Conservation (phyloP, 2,113 vertebrate genomes). For the Heterotilapia buettikoferi region DNA sequence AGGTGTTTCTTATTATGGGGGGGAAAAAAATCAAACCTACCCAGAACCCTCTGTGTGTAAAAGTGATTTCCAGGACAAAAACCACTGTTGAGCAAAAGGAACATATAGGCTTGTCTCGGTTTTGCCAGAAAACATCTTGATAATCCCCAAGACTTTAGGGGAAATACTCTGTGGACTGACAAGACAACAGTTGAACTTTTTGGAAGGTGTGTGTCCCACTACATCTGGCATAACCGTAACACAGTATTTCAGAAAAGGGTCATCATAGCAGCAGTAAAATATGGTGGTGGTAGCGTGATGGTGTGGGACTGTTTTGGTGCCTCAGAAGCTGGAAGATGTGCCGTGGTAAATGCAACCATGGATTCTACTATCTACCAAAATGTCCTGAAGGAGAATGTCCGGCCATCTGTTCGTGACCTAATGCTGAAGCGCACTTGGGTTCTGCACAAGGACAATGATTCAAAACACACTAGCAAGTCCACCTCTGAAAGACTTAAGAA, state of each 20-base stretch:
- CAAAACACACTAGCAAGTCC: too few relatives aligned
- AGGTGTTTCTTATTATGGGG: neutral
- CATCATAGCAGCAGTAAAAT: neutral
- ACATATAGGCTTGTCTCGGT: neutral
- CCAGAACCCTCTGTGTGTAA: neutral
- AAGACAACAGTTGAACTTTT: neutral
- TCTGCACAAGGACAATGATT: too few relatives aligned
- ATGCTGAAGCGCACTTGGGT: too few relatives aligned
- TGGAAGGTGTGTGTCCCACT: neutral
- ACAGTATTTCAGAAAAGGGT: neutral
- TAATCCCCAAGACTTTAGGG: neutral
- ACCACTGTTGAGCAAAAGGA: neutral
- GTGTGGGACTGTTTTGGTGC: too few relatives aligned
- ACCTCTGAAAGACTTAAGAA: too few relatives aligned
- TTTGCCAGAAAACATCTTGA: neutral
- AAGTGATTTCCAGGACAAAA: neutral
- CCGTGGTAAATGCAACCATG: too few relatives aligned
- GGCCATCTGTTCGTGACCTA: too few relatives aligned
- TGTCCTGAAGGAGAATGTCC: too few relatives aligned
- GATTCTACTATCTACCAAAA: too few relatives aligned
- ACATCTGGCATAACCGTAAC: neutral
- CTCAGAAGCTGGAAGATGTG: too few relatives aligned
- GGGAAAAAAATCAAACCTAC: neutral
- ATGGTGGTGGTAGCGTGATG: too few relatives aligned
- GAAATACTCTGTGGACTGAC: neutral